Conservation (phyloP, 1,140 invertebrate species). For the Drosophila saltans region DNA sequence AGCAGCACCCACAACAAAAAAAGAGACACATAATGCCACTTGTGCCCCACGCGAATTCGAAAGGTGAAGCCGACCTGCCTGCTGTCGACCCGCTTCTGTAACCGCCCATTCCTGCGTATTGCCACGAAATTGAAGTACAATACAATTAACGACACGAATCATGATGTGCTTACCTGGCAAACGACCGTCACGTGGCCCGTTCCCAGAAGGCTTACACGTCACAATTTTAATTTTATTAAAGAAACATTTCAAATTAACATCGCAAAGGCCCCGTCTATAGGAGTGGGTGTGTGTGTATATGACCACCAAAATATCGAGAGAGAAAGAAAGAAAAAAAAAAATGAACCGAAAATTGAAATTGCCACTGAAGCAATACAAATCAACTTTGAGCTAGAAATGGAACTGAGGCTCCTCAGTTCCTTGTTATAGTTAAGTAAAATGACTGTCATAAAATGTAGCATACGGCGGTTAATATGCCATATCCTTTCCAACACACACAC, state of each 20-base stretch:
- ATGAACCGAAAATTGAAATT: slow-evolving; percentile 61
- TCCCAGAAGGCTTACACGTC: slow-evolving; percentile 83
- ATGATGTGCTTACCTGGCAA: slow-evolving; percentile 83
- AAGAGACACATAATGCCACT: slow-evolving; percentile 37
- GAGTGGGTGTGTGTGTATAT: slow-evolving; percentile 6
- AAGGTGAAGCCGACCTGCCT: slow-evolving; percentile 2
- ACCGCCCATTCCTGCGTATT: slow-evolving; percentile 42
- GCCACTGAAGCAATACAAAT: slow-evolving; percentile 47
- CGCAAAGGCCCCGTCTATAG: slow-evolving; percentile 11
- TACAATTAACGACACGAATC: slow-evolving; percentile 83
- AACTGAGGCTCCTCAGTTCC: neutral
- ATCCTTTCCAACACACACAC: slow-evolving; percentile 18
- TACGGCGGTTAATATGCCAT: slow-evolving; percentile 52
- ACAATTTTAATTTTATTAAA: slow-evolving; percentile 83
- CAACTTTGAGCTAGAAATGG: neutral
- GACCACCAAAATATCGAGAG: slow-evolving; percentile 13
- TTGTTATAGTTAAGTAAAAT: slow-evolving; percentile 46
- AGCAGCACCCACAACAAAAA: slow-evolving; percentile 17
- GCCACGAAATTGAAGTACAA: slow-evolving; percentile 71
- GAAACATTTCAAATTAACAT: slow-evolving; percentile 82
- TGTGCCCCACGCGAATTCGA: slow-evolving; percentile 23
- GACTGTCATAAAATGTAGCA: slow-evolving; percentile 66
- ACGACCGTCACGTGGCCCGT: slow-evolving; percentile 83
- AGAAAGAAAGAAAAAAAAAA: too few species aligned
- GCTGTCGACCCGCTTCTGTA: slow-evolving; percentile 5